A percentile compares a stretch with the other conserved stretches of the same genome.
phyloP scores from a whole-genome alignment of 2,888 invertebrate genomes.

The Desoria tigrina region DNA sequence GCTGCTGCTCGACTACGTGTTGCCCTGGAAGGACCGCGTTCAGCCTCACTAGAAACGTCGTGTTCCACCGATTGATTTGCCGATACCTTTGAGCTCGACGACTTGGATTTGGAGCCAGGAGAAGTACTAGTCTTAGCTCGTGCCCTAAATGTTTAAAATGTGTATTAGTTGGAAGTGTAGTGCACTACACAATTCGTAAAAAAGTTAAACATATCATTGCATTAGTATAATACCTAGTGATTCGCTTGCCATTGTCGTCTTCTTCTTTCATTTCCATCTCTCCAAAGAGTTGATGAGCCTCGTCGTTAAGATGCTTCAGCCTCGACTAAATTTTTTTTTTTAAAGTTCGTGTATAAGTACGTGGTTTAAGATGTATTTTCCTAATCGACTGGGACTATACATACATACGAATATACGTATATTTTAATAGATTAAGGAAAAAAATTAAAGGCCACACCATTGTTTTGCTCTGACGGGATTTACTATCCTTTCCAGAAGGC shows the following conservation, averaged over 20 bases:
- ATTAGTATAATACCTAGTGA: too few relatives aligned
- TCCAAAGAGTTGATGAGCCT: constrained; percentile 14
- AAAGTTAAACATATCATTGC: too few relatives aligned
- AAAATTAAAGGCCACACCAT: constrained; percentile 11
- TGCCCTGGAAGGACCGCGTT: constrained; percentile 6
- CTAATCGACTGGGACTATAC: too few relatives aligned
- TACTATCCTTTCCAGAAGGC: constrained; percentile 5
- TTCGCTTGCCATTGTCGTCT: constrained; percentile 15
- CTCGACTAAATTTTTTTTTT: neutral
- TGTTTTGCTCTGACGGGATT: constrained; percentile 7
- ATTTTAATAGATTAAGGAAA: too few relatives aligned
- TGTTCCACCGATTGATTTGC: constrained; percentile 6
- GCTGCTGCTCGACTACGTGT: constrained; percentile 15
- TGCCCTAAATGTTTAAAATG: constrained; percentile 13
- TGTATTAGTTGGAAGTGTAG: neutral
- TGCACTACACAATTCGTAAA: neutral
- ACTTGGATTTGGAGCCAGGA: neutral
- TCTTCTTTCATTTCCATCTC: constrained; percentile 18
- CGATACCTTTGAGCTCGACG: neutral
- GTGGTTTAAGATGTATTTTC: too few relatives aligned
- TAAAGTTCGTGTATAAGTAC: neutral
- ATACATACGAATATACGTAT: too few relatives aligned
- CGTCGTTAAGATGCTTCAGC: constrained; percentile 16
- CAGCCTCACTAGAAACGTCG: constrained; percentile 23
- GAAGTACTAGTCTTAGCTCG: constrained; percentile 16